Percentiles rank a stretch among this genome's conserved stretches.
Evolutionary conservation across 2,113 vertebrate genomes (phyloP).

Genomic region (Pluvianellus socialis): DNA sequence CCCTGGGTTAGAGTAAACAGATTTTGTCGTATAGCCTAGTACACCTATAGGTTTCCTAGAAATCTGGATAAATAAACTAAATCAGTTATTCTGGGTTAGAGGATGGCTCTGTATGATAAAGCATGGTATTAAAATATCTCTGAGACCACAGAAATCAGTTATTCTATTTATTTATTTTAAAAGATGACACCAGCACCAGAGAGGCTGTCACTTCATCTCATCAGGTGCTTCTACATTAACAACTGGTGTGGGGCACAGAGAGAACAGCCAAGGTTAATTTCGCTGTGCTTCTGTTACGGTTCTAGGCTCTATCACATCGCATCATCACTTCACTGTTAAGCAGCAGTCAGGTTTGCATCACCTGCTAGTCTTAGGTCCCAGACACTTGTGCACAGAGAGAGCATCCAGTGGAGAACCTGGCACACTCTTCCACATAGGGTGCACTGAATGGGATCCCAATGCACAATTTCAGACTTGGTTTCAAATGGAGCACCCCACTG

Average conservation of each 20-base stretch:
- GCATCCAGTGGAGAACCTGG: background rate
- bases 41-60: background rate
- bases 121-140: background rate
- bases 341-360: too few species aligned
- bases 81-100: background rate
- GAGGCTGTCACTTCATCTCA: too few species aligned
- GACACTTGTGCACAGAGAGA: too few species aligned
- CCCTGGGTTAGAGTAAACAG: background rate
- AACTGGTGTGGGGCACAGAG: too few species aligned
- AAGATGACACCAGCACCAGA: background rate
- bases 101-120: background rate
- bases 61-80: background rate
- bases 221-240: too few species aligned
- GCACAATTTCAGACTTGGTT: background rate
- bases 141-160: background rate
- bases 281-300: too few species aligned
- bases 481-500: background rate
- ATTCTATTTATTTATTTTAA: background rate
- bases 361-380: too few species aligned
- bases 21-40: background rate
- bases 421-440: fast-evolving
- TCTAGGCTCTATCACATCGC: too few species aligned
- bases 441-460: background rate
- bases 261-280: too few species aligned
- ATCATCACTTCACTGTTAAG: too few species aligned